These are phyloP conservation scores for Acanthopleura granulata DNA, from an alignment of 2,888 invertebrate species.

Conservation along the genomic window DNA sequence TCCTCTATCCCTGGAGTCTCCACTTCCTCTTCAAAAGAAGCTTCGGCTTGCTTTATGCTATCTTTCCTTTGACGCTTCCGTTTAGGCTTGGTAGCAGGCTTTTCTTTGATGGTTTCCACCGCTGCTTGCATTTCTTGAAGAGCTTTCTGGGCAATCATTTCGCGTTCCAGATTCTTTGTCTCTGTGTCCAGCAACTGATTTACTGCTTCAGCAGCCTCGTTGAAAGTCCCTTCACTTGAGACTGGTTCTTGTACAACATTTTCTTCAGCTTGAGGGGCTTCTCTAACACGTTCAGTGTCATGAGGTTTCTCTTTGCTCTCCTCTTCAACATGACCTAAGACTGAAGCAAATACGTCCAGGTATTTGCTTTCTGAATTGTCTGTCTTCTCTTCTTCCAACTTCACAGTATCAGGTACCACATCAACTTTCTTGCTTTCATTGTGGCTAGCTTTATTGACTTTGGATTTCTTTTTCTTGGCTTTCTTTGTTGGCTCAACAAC, in stretches of 20 bases:
- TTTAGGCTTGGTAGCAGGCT: not conserved
- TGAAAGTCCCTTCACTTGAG: not conserved
- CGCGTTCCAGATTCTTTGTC: not conserved
- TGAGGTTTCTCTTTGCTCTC: constrained; percentile 22
- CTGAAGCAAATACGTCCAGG: not conserved
- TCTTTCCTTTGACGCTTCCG: not conserved
- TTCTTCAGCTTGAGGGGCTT: not conserved
- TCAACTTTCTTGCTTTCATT: not conserved
- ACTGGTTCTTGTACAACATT: not conserved
- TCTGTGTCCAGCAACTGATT: constrained; percentile 6
- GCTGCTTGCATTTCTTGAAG: not conserved
- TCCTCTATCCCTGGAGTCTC: not conserved
- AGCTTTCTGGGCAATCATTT: not conserved
- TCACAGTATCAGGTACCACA: not conserved
- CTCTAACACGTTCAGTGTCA: constrained; percentile 10
- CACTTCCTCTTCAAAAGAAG: not conserved
- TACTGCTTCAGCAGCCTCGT: constrained; percentile 11
- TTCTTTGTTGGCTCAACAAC: constrained; percentile 3
- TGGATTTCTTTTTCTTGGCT: constrained; percentile 4
- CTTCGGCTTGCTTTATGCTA: not conserved
- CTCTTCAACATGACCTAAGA: constrained; percentile 21
- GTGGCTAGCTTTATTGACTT: not conserved
- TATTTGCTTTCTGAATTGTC: constrained; percentile 6
- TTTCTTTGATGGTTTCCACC: constrained; percentile 9
- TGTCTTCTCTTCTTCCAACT: constrained; percentile 16